Base-by-base conservation (phyloP, 23 tunicate genomes). In the Styela plicata region DNA sequence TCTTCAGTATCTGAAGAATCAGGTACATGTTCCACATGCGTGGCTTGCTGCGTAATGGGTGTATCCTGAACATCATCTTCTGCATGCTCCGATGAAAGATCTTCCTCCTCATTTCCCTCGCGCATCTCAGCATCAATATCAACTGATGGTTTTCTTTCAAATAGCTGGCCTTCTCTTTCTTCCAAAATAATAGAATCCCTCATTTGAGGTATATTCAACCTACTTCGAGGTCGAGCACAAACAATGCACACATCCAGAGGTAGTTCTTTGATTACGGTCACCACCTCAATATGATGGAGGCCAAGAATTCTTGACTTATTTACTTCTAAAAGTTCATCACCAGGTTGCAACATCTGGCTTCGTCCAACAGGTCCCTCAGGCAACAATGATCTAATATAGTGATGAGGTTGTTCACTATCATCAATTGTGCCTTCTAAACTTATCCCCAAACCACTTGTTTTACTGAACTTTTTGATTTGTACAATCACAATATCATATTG, bases 321-420 rank as follows among this genome's bases (percentile, higher is more conserved):
- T 22, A 94, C 99, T 73, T 94, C 99, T 7, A 94, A 69, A 1
- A 94, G 79, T 74, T 94, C 99, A 62, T 94, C 99, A 22, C 99
- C 95, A 73, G 95, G 71, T 23, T 82, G 36, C 25, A 94, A 36
- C 33, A 61, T 69, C 17, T 71, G 73, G 70, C 76, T 89, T 33
- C 74, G 62, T 23, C 94, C 99, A 24, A 94, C 99, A 2, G 99
- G 99, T 3, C 99, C 99, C 44, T 89, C 94, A 7, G 91, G 95
- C 2, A 86, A 69, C 36, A 94, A 75, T 1, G 99, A 94, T 64
- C 99, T 89, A 33, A 92, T 78, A 65, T 92, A 92, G 73, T 92
- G 97, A 73, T 92, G 97, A 1, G 97, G 89, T 24, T 63, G 65
- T 3, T 83, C 74, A 69, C 83, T 63, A 52, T 74, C 71, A 71